Evolutionary conservation across 2,888 invertebrate species (phyloP).

Genomic region (Melanotus villosus): DNA sequence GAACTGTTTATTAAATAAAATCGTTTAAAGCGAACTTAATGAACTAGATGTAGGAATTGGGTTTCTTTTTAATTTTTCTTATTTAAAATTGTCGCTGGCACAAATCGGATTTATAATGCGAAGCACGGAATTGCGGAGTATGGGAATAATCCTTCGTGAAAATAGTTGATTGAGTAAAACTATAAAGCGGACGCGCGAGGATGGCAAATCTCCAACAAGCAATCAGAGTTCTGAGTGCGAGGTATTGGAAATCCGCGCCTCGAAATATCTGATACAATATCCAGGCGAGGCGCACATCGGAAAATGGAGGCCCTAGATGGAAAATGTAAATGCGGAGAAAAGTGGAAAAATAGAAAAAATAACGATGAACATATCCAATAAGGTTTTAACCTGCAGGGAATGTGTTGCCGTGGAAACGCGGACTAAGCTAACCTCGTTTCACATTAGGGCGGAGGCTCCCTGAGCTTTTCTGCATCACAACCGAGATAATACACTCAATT

Average conservation of each 20-base stretch:
- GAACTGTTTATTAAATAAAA: neutral
- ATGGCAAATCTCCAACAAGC: constrained; percentile 53
- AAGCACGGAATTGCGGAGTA: constrained; percentile 14
- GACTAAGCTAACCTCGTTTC: constrained; percentile 63
- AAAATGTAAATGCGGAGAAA: constrained; percentile 65
- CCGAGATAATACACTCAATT: constrained; percentile 47
- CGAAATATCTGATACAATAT: constrained; percentile 58
- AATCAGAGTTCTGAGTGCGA: constrained; percentile 42
- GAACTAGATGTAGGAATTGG: neutral
- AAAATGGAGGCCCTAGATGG: constrained; percentile 65
- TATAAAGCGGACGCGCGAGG: constrained; percentile 44
- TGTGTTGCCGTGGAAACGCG: constrained; percentile 64
- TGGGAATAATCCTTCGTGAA: constrained; percentile 39
- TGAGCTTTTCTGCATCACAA: constrained; percentile 45
- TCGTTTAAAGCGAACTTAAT: neutral
- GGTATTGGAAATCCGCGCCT: constrained; percentile 46
- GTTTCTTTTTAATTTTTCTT: neutral
- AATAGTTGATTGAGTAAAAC: constrained; percentile 56
- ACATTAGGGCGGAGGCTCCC: constrained; percentile 61
- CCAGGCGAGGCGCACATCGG: constrained; percentile 60
- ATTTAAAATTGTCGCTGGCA: constrained; percentile 2
- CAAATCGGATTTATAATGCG: constrained; percentile 19
- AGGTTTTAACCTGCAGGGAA: constrained; percentile 68
- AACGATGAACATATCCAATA: constrained; percentile 68
- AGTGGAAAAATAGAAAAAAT: constrained; percentile 66